Percentiles rank a stretch among this genome's conserved stretches.
These are phyloP conservation scores for Frankliniella fusca DNA, from an alignment of 2,888 invertebrate species.

Conservation along the genomic window DNA sequence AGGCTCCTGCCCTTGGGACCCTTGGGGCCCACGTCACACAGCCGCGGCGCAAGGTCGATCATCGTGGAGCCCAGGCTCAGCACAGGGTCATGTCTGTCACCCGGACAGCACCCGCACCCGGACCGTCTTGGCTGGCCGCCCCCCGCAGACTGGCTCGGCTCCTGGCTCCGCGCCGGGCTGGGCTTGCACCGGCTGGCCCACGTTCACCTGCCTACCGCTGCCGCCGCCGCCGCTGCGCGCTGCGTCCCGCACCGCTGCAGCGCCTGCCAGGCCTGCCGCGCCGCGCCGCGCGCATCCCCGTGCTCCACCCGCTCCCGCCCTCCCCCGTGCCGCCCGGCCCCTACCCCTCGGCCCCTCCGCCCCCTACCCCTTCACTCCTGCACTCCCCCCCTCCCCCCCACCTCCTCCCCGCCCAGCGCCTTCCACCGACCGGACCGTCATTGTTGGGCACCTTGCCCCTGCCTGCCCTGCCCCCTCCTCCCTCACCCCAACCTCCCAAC, in stretches of 20 bases:
- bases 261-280: not conserved
- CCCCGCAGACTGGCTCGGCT: slow-evolving; percentile 8
- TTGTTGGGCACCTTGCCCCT: not conserved
- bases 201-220: not conserved
- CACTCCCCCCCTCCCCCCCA: slow-evolving; percentile 5
- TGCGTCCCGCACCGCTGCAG: not conserved
- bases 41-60: not conserved
- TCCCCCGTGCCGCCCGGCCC: not conserved
- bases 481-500: not conserved
- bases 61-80: not conserved
- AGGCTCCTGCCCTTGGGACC: not conserved
- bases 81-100: not conserved
- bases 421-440: not conserved
- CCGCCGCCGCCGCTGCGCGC: not conserved
- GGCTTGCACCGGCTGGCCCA: too few relatives aligned
- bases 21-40: not conserved
- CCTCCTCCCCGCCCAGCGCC: not conserved
- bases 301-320: not conserved
- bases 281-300: not conserved
- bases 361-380: not conserved
- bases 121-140: not conserved
- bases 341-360: not conserved
- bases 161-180: not conserved
- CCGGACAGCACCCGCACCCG: not conserved
- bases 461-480: not conserved